Evolutionary conservation across 2,797 vertebrate species (phyloP), one percentile per base, ranked within the genome.

Genomic region (Lutjanus campechanus): DNA sequence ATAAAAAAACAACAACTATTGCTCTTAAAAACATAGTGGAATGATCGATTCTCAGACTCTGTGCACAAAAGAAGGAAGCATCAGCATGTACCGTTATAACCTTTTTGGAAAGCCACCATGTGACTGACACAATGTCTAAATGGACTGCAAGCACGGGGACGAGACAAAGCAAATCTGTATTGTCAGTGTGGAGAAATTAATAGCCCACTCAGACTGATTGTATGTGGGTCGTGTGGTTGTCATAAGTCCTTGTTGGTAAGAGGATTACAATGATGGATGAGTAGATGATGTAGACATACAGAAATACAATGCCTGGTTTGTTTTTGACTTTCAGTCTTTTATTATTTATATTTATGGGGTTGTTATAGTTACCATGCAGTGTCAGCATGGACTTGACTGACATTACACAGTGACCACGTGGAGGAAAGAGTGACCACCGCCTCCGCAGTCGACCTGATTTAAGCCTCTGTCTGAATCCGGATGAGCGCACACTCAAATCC

Each of bases 401-500:
- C n/a, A 44, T 66, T 16, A n/a, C 56, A 76, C 62, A 59, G 13
- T 13, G 51, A 49, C 46, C 69, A 73, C 19, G 20, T 78, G 81
- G 59, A 76, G 63, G 76, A 64, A 83, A 81, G 50, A 69, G 74
- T 65, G 74, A 63, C 66, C 58, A 79, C 65, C 70, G 66, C 73
- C 60, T 64, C 73, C 49, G 63, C 49, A 13, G 40, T 50, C 1
- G 40, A 78, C 65, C 64, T 74, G 60, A 74, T 65, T 84, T 74
- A 73, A 88, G 72, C 61, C 25, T 54, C 77, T 20, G 47, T 74
- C 81, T 84, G 60, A 87, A 86, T 85, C 88, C 79, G 84, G 84
- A 88, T 83, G 84, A 87, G 66, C 53, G 76, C 69, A 77, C 73
- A 90, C 87, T 86, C 83, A 90, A 92, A 91, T 78, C 91, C 85